Percentiles rank a stretch among this genome's conserved stretches.
phyloP scores from a whole-genome alignment of 2,113 vertebrate species.

The Benitochromis conjunctus region DNA sequence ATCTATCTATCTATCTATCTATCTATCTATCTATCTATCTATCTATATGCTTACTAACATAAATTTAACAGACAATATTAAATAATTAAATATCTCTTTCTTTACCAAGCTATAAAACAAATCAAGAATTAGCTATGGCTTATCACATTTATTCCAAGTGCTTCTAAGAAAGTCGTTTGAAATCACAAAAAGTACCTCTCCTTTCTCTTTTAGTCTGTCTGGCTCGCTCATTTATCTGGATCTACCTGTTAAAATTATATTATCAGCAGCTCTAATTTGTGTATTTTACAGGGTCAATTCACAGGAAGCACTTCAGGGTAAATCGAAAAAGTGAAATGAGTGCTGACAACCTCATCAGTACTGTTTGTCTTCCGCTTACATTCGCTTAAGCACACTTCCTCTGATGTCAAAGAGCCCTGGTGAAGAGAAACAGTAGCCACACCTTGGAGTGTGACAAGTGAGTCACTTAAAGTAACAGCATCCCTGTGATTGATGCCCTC shows the following conservation, averaged over 20 bases:
- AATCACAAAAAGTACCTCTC: neutral
- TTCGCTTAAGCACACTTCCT: neutral
- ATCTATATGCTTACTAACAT: neutral
- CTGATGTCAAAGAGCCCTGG: neutral
- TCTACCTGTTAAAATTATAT: slow-evolving; percentile 7
- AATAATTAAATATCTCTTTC: neutral
- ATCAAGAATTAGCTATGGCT: neutral
- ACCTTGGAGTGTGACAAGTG: slow-evolving; percentile 23
- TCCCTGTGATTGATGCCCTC: slow-evolving; percentile 36
- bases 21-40: too few relatives aligned
- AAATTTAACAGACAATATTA: neutral
- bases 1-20: neutral
- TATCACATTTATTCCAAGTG: neutral
- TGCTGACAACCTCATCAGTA: slow-evolving; percentile 19
- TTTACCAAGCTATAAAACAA: neutral
- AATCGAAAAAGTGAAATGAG: slow-evolving; percentile 43
- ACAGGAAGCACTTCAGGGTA: slow-evolving; percentile 20
- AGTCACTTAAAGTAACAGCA: slow-evolving; percentile 37
- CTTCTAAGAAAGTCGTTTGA: neutral
- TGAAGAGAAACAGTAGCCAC: slow-evolving; percentile 14
- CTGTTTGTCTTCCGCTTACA: slow-evolving; percentile 2
- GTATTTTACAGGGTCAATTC: slow-evolving; percentile 34
- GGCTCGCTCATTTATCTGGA: neutral
- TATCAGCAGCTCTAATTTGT: slow-evolving; percentile 38
- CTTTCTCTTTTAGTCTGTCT: neutral